Base-by-base conservation (phyloP, 2,797 vertebrate genomes). In the Sibirionetta formosa region DNA sequence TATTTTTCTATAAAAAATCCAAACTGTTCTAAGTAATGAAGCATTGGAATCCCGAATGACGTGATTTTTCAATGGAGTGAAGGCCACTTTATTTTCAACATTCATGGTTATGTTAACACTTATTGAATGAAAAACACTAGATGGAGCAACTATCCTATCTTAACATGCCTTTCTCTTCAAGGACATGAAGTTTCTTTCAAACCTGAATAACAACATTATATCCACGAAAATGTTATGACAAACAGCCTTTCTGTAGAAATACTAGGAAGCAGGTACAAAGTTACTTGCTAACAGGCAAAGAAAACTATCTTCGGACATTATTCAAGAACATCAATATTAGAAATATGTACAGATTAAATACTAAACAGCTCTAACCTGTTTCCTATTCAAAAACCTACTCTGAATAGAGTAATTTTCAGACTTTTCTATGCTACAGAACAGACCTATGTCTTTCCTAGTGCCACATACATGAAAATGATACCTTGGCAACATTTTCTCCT, bases 111-210 rank as follows among this genome's bases (percentile, higher is more conserved):
- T 35, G 56, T 82, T 61, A 94, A 88, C 44, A 84, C 29, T 66
- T 83, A 27, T 42, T 79, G 80, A 93, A 93, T 50, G 14, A 85
- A 35, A 50, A 50, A 93, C 97, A 97, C 97, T 98, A 98, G 98
- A 97, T 98, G 98, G 98, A 94, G 96, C 95, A 96, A 91, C 89
- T 92, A 84, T 44, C 64, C 89, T 91, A 38, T 78, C 93, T 86
- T 81, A 96, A 79, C 46, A 85, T 75, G 58, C 14, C 77, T 96
- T 92, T 57, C 77, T 54, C 15, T 68, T 90, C n/a, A 60, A 78
- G n/a, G 6, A 9, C 44, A 93, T 60, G 1, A 16, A 76, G 46
- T 60, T 18, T 38, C 36, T 76, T 88, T 93, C 53, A 82, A 51
- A 86, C 68, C 53, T 60, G 77, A 70, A 88, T 14, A 61, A 72